Evolutionary conservation across 2,888 invertebrate genomes (phyloP).

Genomic region (Linnaemya vulpina): DNA sequence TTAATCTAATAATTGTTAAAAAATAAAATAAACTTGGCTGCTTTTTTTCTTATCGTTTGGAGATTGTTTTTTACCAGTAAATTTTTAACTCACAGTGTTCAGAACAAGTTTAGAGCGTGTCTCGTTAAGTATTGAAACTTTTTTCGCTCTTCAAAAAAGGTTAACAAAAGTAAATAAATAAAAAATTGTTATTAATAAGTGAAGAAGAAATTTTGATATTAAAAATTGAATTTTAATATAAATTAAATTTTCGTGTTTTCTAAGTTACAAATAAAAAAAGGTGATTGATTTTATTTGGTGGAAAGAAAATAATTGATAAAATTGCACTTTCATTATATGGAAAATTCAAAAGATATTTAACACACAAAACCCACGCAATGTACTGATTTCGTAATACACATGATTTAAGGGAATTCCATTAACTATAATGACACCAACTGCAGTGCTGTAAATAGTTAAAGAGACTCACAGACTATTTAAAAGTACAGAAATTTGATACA

Average conservation of each 20-base stretch:
- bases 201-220: neutral
- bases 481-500: too few relatives aligned
- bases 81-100: conserved; percentile 9
- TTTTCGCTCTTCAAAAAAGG: neutral
- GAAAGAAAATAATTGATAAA: too few relatives aligned
- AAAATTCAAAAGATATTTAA: too few relatives aligned
- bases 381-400: too few relatives aligned
- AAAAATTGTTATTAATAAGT: neutral
- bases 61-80: conserved; percentile 10
- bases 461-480: too few relatives aligned
- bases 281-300: too few relatives aligned
- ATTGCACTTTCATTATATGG: too few relatives aligned
- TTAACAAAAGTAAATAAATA: neutral
- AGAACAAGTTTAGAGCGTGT: conserved; percentile 47
- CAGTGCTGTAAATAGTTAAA: too few relatives aligned
- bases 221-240: neutral
- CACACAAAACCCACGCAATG: too few relatives aligned
- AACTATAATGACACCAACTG: too few relatives aligned
- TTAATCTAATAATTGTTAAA: neutral
- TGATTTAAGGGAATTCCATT: too few relatives aligned
- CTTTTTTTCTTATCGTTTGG: conserved; percentile 41
- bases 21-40: conserved; percentile 24
- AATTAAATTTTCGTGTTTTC: too few relatives aligned
- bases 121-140: conserved; percentile 21
- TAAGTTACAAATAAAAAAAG: neutral